Conservation (phyloP, 2,888 invertebrate species). For the Melanchra persicariae region DNA sequence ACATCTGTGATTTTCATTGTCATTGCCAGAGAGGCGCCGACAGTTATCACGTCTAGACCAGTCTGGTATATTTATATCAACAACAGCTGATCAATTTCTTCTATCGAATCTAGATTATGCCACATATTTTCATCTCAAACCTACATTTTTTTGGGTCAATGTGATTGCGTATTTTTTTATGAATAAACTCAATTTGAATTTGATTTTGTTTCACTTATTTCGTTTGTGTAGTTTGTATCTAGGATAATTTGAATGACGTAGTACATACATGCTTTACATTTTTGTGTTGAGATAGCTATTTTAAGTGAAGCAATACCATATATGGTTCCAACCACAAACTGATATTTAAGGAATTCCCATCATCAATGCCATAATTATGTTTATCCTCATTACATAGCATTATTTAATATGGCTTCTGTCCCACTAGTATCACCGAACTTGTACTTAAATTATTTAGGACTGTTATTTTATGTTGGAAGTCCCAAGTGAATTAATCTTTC, state of each 20-base stretch:
- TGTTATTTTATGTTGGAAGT: no score
- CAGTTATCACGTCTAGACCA: slow-evolving; percentile 69
- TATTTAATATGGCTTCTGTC: no score
- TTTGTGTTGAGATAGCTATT: background rate
- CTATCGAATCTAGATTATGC: slow-evolving; percentile 7
- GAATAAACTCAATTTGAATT: slow-evolving; percentile 22
- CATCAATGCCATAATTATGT: background rate
- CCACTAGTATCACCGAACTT: no score
- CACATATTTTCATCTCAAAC: slow-evolving; percentile 15
- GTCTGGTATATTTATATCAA: slow-evolving; percentile 69
- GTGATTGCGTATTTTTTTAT: slow-evolving; percentile 34
- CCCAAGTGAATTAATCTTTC: no score
- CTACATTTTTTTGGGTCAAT: slow-evolving; percentile 24
- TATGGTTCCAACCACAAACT: slow-evolving; percentile 21
- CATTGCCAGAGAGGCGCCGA: slow-evolving; percentile 69
- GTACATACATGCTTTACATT: background rate
- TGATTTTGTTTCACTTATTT: slow-evolving; percentile 14
- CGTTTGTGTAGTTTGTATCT: background rate
- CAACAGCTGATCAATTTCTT: slow-evolving; percentile 51
- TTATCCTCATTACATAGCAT: slow-evolving; percentile 24
- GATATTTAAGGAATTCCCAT: slow-evolving; percentile 3
- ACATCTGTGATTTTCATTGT: slow-evolving; percentile 68
- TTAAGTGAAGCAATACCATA: background rate
- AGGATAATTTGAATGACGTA: background rate
- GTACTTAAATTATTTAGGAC: no score